Percentiles rank a stretch among this genome's conserved stretches.
Evolutionary conservation across 2,797 vertebrate species (phyloP).

Genomic region (Heliangelus exortis): DNA sequence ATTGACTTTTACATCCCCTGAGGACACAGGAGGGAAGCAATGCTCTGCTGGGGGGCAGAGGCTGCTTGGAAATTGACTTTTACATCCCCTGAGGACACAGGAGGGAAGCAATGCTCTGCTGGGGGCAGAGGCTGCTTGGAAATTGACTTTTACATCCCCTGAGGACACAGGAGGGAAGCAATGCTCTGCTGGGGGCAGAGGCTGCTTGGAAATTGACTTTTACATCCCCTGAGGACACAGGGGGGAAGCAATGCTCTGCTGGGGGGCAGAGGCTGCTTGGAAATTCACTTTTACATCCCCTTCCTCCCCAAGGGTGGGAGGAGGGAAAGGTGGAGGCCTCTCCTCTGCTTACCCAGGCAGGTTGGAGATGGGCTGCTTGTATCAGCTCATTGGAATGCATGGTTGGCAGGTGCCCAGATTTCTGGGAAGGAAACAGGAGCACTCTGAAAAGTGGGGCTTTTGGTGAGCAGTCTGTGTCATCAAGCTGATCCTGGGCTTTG

Average conservation of each 20-base stretch:
- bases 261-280: background rate
- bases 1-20: too few species aligned
- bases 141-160: too few species aligned
- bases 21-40: too few species aligned
- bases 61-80: background rate
- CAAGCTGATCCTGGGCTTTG: rapidly evolving
- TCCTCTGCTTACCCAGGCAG: background rate
- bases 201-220: too few species aligned
- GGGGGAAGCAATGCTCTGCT: too few species aligned
- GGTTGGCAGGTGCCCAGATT: background rate
- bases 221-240: too few species aligned
- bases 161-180: too few species aligned
- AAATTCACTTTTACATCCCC: background rate
- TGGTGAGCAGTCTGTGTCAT: background rate
- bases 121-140: too few species aligned
- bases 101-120: too few species aligned
- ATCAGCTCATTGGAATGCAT: background rate
- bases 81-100: background rate
- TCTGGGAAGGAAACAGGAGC: background rate
- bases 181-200: too few species aligned
- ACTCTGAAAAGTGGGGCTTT: background rate
- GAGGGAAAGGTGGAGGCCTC: background rate
- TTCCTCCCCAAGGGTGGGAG: background rate
- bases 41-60: background rate
- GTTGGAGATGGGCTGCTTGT: background rate